Base-by-base conservation (phyloP, 2,888 invertebrate genomes). In the Lasioglossum leucozonium region DNA sequence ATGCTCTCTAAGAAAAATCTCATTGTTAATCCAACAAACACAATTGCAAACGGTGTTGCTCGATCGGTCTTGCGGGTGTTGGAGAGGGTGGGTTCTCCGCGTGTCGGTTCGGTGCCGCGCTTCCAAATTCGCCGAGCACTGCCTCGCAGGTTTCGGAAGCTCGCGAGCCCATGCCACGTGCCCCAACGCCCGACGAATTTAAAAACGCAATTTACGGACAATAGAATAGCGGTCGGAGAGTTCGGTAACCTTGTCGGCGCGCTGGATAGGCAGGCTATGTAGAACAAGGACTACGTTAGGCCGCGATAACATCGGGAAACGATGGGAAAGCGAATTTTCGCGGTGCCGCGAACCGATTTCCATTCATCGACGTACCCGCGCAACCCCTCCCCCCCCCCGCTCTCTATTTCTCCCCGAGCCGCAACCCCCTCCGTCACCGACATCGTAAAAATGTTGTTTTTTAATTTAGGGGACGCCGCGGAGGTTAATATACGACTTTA, bases 401-500 rank as follows among this genome's bases (percentile, higher is more conserved):
- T n/a, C n/a, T n/a, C n/a, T n/a, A 34, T 16, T 18, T 8, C 8
- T 22, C 22, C 30, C 62, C 16, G 18, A 8, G 5, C 65, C 65
- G 82, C 80, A 87, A 72, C 86, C 72, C 84, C 88, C 88, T 75
- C 85, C 67, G 81, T 79, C 85, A 67, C 89, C 87, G 86, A 86
- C 92, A 74, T 87, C 93, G 92, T 94, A 92, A 94, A 91, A 94
- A 94, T 94, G 94, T 94, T 94, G 94, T 94, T 94, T 94, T 94
- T 94, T 94, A 94, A 94, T 94, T 94, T 94, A 94, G 92, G 92
- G 92, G 92, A 89, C 91, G 92, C 92, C 91, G 88, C 88, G 89
- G 30, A 89, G 93, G 93, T 94, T 94, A 94, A 94, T 94, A 94
- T 94, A 94, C 93, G 94, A 92, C 92, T 94, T 94, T 94, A 94